phyloP scores from a whole-genome alignment of 2,113 vertebrate genomes.

The Saccopteryx bilineata region DNA sequence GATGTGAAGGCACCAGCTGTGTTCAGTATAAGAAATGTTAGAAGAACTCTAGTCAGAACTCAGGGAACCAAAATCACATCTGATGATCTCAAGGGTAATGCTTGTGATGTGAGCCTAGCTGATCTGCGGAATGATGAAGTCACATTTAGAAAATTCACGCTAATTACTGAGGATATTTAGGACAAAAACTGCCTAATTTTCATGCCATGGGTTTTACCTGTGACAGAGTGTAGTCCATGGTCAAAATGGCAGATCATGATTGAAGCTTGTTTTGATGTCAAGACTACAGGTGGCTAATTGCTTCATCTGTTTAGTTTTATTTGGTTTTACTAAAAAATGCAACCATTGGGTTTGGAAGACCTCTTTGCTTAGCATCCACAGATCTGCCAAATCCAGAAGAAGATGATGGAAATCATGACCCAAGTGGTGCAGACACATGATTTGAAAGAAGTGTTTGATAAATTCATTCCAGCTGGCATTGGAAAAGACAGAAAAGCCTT shows the following conservation, averaged over 20 bases:
- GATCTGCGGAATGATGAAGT: not conserved
- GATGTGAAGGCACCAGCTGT: not conserved
- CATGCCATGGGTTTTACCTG: fast-evolving
- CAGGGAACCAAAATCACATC: not conserved
- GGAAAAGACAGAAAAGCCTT: not conserved
- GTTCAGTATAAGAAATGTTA: not conserved
- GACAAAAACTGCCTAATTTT: not conserved
- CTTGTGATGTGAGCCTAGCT: not conserved
- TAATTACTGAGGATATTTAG: not conserved
- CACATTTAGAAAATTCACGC: not conserved
- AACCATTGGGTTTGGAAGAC: not conserved
- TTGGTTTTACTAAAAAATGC: not conserved
- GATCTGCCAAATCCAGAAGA: not conserved
- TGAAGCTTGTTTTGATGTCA: not conserved
- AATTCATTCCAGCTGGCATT: not conserved
- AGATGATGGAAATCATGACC: not conserved
- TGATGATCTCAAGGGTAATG: not conserved
- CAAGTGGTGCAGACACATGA: not conserved
- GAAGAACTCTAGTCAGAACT: not conserved
- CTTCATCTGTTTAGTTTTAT: not conserved
- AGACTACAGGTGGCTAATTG: not conserved
- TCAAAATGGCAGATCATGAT: not conserved
- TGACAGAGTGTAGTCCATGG: not conserved
- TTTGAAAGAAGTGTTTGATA: not conserved
- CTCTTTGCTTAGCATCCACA: not conserved